Base-by-base conservation (phyloP, 2,113 vertebrate species). In the Muntiacus reevesi region DNA sequence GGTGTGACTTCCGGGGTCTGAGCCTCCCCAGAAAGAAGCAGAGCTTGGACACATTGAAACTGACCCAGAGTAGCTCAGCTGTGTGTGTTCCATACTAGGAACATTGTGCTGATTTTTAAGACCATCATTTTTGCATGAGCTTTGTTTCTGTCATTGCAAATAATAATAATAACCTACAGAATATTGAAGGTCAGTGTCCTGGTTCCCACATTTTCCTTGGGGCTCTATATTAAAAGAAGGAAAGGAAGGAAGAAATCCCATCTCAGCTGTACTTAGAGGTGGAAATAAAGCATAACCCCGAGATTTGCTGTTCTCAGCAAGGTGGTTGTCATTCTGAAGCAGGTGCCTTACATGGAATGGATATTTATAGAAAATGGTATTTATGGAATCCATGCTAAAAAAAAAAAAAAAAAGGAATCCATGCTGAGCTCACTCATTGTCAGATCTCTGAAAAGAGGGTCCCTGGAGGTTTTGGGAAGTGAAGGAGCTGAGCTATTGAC, bases 321-420 rank as follows among this genome's bases (percentile, higher is more conserved):
- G 91, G 97, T 82, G 81, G 28, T 5, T 64, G 52, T 50, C 45
- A 30, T 81, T 64, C 36, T 1, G 25, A 84, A 90, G 76, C 88
- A 90, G 96, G 93, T 92, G 87, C 62, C 59, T 83, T 13, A 3
- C 60, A 7, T 13, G 0, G n/a, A 62, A 30, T 0, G 47, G 62
- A 1, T 97, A 98, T 97, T 98, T 96, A 97, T 95, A 96, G 98
- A 79, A 83, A 64, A 21, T 2, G 27, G 19, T 92, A 92, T 94
- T 95, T 92, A 54, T 89, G 74, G 94, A 64, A 5, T 55, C 16
- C 0, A 50, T 7, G 9, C 79, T 57, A 40, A 40, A 40, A 40
- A 40, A 40, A 40, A 40, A 36, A 36, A 40, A 40, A 40, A 40
- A 40, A 40, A 40, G 74, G 94, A 64, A 5, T 55, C 16, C 0